phyloP scores from a whole-genome alignment of 2,113 vertebrate genomes.

The Lepidiolamprologus cunningtoni region DNA sequence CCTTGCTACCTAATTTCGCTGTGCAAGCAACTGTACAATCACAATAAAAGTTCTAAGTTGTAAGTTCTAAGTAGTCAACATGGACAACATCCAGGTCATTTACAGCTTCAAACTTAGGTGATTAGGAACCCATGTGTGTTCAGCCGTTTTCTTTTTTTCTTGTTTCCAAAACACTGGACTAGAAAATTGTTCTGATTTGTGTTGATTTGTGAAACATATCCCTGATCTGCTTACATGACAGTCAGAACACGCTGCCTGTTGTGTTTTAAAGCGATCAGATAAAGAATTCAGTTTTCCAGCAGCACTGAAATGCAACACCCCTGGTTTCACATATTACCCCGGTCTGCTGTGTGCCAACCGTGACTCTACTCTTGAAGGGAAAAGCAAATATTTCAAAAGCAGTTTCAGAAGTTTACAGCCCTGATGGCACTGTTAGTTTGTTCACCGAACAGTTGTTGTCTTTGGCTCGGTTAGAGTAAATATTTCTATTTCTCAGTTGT shows the following conservation, averaged over 20 bases:
- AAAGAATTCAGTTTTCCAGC: neutral
- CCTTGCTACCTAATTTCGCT: neutral
- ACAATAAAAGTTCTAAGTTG: neutral
- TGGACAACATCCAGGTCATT: neutral
- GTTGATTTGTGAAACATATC: neutral
- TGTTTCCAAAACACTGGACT: neutral
- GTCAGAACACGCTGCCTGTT: neutral
- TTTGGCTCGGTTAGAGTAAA: slow-evolving; percentile 47
- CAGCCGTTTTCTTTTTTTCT: neutral
- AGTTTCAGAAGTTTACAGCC: slow-evolving; percentile 2
- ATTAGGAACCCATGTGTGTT: neutral
- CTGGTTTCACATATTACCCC: neutral
- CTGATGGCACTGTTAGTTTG: slow-evolving; percentile 33
- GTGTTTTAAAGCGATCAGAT: neutral
- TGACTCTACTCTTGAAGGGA: neutral
- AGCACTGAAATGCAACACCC: neutral
- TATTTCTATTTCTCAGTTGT: slow-evolving; percentile 46
- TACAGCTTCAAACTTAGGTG: neutral
- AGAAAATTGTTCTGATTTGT: neutral
- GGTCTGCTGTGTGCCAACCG: neutral
- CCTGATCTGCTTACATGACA: neutral
- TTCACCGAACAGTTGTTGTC: slow-evolving; percentile 21
- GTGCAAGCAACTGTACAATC: neutral
- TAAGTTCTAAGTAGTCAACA: neutral
- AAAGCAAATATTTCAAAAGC: slow-evolving; percentile 29